Evolutionary conservation across 30 jellyfish, hydroid and myxozoan species (phyloP), one percentile per base, ranked within the genome.

Genomic region (Aurelia sp.): DNA sequence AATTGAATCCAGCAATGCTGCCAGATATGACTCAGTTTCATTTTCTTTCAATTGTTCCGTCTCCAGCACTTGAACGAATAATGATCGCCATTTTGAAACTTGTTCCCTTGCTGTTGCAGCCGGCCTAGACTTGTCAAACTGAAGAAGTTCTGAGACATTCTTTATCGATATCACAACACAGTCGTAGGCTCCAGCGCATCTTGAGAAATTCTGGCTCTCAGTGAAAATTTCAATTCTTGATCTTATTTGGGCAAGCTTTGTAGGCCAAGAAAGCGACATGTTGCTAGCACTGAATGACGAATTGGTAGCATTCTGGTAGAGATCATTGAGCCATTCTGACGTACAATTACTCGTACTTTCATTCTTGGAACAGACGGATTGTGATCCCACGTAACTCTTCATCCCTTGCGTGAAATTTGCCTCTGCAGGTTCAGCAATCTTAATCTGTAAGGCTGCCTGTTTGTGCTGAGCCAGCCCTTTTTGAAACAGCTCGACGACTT

Each of bases 181-280:
- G 44, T 88, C 96, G 5, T 66, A 15, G 21, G 62, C 59, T 13
- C 91, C 91, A 19, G 64, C 76, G 66, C 96, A 88, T 11, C 53
- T 30, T 11, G 90, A 55, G 82, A 37, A 59, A 33, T 79, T 82
- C 37, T 73, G 81, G 33, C 41, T 37, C 11, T 71, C 62, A 9
- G 91, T 77, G 63, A 61, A 76, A 11, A 57, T 44, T 19, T 88
- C 88, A 12, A 80, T 12, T 11, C 67, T 70, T 52, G 91, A 22
- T 30, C 62, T 50, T 4, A 72, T 76, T 11, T 74, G 78, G 4
- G 79, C 73, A 13, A 78, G 77, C 41, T 73, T 60, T 13, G 67
- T 16, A 13, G 57, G 72, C 96, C 96, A 88, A n/a, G 89, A 13
- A 53, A 31, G 21, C 9, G 85, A 61, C 48, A 33, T 22, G 64